These are phyloP conservation scores for Calliphora vicina DNA, from an alignment of 1,140 invertebrate genomes.

Conservation along the genomic window DNA sequence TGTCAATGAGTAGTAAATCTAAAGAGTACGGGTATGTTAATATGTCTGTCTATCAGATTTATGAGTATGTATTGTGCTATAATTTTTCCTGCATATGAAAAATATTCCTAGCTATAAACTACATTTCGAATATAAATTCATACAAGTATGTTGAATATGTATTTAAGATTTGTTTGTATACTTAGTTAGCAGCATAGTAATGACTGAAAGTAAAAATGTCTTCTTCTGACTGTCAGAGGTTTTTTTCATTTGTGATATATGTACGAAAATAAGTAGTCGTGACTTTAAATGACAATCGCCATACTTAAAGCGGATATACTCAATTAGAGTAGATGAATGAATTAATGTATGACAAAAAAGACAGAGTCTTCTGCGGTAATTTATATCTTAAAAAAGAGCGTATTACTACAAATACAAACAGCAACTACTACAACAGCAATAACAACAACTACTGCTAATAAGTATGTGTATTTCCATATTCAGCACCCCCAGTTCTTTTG, in stretches of 20 bases:
- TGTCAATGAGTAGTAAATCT: background rate
- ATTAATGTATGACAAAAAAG: background rate
- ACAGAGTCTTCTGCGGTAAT: slow-evolving; percentile 17
- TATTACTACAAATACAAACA: background rate
- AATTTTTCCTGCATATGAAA: background rate
- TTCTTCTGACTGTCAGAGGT: background rate
- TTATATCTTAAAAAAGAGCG: slow-evolving; percentile 14
- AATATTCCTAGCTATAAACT: background rate
- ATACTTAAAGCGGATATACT: slow-evolving; percentile 33
- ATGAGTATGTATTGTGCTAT: background rate
- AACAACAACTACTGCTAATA: background rate
- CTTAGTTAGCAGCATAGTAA: too few species aligned
- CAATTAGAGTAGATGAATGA: slow-evolving; percentile 22
- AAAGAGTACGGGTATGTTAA: too few species aligned
- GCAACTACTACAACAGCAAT: too few species aligned
- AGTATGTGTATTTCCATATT: background rate
- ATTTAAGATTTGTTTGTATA: too few species aligned
- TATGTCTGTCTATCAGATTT: background rate
- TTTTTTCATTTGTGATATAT: too few species aligned
- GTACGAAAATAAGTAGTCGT: slow-evolving; percentile 4
- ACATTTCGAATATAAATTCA: too few species aligned
- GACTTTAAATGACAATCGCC: slow-evolving; percentile 34
- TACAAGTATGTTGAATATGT: too few species aligned
- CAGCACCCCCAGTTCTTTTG: too few species aligned
- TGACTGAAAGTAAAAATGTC: background rate